phyloP scores from a whole-genome alignment of 2,797 vertebrate species.

The Falco columbarius region DNA sequence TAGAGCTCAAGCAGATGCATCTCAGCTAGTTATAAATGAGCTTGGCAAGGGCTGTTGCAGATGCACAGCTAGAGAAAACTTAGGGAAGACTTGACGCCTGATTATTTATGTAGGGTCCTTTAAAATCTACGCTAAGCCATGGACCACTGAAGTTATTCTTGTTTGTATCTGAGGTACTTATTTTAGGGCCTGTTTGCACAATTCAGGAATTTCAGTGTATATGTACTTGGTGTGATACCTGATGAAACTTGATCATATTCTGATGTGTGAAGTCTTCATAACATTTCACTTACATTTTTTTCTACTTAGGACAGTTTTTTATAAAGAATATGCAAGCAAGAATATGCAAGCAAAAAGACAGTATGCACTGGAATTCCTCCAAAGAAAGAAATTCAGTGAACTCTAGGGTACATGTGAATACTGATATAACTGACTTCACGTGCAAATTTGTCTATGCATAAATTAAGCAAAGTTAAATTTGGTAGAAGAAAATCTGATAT shows the following conservation, averaged over 20 bases:
- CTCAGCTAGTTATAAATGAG: neutral
- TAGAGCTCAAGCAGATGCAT: neutral
- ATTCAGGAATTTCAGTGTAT: neutral
- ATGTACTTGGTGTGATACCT: neutral
- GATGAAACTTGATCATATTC: neutral
- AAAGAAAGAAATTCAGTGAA: neutral
- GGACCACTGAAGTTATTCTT: neutral
- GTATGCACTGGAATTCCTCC: neutral
- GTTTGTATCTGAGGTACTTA: neutral
- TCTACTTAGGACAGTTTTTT: constrained; percentile 42
- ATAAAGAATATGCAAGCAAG: neutral
- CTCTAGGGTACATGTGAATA: neutral
- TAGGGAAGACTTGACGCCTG: neutral
- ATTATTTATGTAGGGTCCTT: neutral
- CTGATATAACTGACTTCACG: neutral
- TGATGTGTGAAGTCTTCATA: neutral
- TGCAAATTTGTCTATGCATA: neutral
- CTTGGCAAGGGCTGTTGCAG: neutral
- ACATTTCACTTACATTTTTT: neutral
- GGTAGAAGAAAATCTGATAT: neutral
- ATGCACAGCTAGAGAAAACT: neutral
- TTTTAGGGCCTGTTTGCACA: neutral
- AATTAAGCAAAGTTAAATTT: neutral
- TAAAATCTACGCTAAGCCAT: neutral
- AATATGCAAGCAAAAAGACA: neutral